These are phyloP conservation scores for Muscicapa adusta DNA, from an alignment of 2,113 vertebrate species.

Conservation along the genomic window DNA sequence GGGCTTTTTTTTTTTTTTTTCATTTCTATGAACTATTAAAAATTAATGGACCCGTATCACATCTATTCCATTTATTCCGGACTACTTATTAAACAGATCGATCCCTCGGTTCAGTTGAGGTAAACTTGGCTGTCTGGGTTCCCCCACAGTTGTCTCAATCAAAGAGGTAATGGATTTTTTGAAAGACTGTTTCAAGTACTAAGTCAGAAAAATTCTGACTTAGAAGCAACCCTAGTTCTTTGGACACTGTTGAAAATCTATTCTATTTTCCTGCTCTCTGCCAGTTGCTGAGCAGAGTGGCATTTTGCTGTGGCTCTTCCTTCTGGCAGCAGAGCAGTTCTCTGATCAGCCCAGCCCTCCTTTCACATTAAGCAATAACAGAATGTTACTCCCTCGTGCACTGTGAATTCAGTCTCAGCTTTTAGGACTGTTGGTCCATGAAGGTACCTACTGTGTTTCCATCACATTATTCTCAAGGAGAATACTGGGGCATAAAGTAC, in stretches of 20 bases:
- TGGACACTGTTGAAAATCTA: neutral
- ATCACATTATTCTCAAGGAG: neutral
- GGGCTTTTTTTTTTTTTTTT: neutral
- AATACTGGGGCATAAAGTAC: neutral
- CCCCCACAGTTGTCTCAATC: neutral
- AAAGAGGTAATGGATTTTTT: neutral
- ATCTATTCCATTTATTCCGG: neutral
- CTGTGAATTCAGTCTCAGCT: neutral
- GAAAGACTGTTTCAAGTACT: neutral
- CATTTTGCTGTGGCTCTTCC: neutral
- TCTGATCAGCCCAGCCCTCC: neutral
- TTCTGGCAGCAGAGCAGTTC: neutral
- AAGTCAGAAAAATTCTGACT: neutral
- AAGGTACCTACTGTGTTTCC: neutral
- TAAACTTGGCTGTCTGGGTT: neutral
- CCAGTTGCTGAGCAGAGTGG: neutral
- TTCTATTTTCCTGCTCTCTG: rapidly evolving
- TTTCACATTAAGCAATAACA: neutral
- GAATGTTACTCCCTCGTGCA: neutral
- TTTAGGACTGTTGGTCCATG: neutral
- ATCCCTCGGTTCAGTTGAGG: neutral
- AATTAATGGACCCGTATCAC: neutral
- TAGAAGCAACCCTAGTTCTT: neutral
- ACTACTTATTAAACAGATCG: neutral
- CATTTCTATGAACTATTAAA: neutral